These are phyloP conservation scores for Alcedo atthis DNA, from an alignment of 2,797 vertebrate genomes.

Conservation along the genomic window DNA sequence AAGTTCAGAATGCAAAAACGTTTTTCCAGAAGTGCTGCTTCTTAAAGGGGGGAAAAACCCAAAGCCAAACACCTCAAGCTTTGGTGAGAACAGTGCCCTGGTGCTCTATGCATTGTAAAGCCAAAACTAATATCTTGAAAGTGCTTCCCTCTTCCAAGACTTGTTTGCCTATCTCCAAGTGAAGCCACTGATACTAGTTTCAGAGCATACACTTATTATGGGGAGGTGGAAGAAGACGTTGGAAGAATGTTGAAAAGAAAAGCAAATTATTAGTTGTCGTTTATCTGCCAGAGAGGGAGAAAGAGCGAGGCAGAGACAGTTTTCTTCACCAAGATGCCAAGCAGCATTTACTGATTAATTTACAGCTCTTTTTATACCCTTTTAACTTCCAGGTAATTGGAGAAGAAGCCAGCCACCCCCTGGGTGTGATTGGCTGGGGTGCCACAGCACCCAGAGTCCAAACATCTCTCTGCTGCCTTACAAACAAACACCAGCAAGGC, in stretches of 20 bases:
- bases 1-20: background rate
- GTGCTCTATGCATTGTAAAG: background rate
- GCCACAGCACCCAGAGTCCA: no score
- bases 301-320: no score
- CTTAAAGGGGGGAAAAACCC: background rate
- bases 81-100: background rate
- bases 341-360: no score
- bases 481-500: no score
- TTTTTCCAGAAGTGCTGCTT: background rate
- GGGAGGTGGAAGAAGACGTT: background rate
- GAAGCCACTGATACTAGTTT: background rate
- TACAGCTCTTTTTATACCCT: no score
- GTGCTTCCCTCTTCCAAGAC: background rate
- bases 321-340: no score
- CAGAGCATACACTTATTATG: fast-evolving
- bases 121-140: background rate
- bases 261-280: background rate
- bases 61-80: background rate
- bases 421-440: no score
- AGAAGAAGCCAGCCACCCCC: no score
- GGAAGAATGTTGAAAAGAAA: background rate
- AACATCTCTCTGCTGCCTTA: no score
- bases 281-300: no score
- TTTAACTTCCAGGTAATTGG: no score
- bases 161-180: background rate